Conservation (phyloP, 2,797 vertebrate genomes). For the Cottoperca gobio region DNA sequence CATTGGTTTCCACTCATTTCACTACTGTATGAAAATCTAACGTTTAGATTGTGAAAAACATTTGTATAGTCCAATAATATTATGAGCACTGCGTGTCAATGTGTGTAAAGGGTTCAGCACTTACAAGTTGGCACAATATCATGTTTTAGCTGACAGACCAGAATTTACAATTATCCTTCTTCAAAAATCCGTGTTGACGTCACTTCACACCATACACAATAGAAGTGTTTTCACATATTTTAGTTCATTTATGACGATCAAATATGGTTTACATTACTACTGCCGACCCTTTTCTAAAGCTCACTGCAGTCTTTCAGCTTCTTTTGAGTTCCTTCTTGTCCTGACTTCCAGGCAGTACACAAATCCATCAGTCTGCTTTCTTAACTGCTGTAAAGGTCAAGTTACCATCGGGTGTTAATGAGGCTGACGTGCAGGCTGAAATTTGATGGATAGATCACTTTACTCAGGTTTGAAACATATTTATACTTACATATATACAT, state of each 20-base stretch:
- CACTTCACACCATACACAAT: neutral
- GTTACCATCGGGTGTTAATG: neutral
- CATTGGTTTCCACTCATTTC: conserved; percentile 7
- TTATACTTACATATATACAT: neutral
- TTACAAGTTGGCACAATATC: too few species aligned
- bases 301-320: neutral
- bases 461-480: neutral
- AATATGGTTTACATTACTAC: neutral
- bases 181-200: neutral
- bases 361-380: neutral
- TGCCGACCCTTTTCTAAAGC: neutral
- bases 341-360: neutral
- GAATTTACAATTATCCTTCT: neutral
- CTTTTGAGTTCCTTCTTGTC: too few species aligned
- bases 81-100: neutral
- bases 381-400: neutral
- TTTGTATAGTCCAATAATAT: neutral
- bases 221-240: neutral
- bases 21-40: neutral
- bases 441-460: too few species aligned
- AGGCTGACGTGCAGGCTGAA: neutral
- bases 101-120: neutral
- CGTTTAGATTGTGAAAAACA: neutral
- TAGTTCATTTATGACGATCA: neutral
- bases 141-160: neutral